phyloP scores from a whole-genome alignment of 2,797 vertebrate genomes.

The Morelia viridis region DNA sequence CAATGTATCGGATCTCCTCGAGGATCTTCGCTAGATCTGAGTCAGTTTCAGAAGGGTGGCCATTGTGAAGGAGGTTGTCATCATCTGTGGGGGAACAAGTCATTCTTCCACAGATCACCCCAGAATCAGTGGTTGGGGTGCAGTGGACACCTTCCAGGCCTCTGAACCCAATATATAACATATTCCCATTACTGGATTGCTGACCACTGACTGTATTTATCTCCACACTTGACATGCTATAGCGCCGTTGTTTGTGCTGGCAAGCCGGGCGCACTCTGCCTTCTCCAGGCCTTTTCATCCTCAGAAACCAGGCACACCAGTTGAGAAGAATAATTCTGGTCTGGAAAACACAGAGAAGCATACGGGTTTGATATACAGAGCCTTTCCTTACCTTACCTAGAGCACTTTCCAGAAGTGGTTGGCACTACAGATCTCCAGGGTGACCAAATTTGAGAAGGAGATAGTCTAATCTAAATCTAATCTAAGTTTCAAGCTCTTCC shows the following conservation, averaged over 20 bases:
- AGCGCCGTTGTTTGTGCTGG: slow-evolving; percentile 79
- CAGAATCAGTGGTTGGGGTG: slow-evolving; percentile 77
- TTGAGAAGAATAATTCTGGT: slow-evolving; percentile 90
- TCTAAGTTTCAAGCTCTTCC: not conserved
- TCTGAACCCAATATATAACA: slow-evolving; percentile 85
- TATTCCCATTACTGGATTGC: slow-evolving; percentile 79
- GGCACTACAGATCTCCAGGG: no score
- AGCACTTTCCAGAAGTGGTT: no score
- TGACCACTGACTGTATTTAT: slow-evolving; percentile 74
- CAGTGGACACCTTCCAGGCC: slow-evolving; percentile 83
- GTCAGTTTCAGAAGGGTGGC: slow-evolving; percentile 73
- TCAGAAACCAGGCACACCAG: slow-evolving; percentile 96
- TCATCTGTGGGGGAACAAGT: slow-evolving; percentile 76
- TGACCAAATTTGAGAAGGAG: no score
- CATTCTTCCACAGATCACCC: slow-evolving; percentile 78
- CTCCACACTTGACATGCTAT: slow-evolving; percentile 86
- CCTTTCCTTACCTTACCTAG: not conserved
- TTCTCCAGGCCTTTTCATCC: slow-evolving; percentile 92
- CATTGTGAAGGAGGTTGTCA: slow-evolving; percentile 73
- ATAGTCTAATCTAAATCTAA: not conserved
- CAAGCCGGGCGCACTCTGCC: slow-evolving; percentile 83
- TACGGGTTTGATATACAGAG: not conserved
- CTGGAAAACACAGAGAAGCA: slow-evolving; percentile 67
- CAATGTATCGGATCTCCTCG: slow-evolving; percentile 89
- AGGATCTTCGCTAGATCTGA: slow-evolving; percentile 78